Evolutionary conservation across 2,797 vertebrate species (phyloP), one percentile per base, ranked within the genome.

Genomic region (Hypotaenidia philippensis): DNA sequence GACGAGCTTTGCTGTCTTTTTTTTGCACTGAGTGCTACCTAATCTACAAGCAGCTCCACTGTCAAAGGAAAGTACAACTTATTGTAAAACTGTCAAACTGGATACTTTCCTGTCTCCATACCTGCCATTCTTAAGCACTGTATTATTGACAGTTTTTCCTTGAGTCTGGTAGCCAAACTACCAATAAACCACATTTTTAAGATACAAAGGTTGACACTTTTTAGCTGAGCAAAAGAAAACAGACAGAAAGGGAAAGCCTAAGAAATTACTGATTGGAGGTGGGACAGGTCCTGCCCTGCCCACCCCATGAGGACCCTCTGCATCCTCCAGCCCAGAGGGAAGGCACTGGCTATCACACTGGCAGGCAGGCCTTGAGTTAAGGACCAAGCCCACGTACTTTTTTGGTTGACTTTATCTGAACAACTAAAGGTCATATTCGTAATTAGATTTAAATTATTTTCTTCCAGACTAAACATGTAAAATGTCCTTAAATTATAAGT

Each of bases 301-400:
- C 34, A 83, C 3, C 9, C 6, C 26, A 20, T 19, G 29, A 53
- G 52, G 29, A 53, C 18, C 18, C 29, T 1, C 6, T 13, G 10
- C 1, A 2, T 22, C 6, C 11, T 40, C 10, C 27, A 47, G 40
- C 21, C 45, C n/a, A 40, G 13, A 49, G 9, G 9, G 34, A 83
- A 78, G 32, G 9, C 53, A 18, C 3, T 19, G n/a, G 19, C 20
- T 74, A 60, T 11, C 29, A 11, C 13, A 52, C n/a, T 70, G n/a
- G 18, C 21, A 80, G 23, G 55, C 3, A 40, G 29, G 25, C 49
- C 29, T 9, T 31, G 16, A 87, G 25, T 47, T 34, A 79, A 79
- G 29, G 40, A 70, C 7, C 0, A 0, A 89, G 19, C 7, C 38
- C 6, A 80, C 57, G 8, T 27, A 59, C 7, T 21, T 23, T 84